These are phyloP conservation scores for Diacarnus erythraeanus DNA, from an alignment of 37 sponge, comb jelly and placozoan genomes.

Conservation along the genomic window DNA sequence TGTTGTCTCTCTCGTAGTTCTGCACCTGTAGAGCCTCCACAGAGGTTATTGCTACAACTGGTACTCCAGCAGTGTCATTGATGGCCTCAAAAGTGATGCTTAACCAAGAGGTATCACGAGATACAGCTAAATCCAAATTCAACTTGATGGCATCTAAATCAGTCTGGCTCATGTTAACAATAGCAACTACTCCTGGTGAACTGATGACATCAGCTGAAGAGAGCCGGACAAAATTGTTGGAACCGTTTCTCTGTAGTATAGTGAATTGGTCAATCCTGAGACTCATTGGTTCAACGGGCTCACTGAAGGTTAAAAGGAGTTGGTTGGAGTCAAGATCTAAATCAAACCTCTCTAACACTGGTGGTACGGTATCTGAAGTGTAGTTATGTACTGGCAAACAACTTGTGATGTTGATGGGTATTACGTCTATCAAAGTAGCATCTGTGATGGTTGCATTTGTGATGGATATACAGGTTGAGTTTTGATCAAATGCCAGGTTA, in stretches of 20 bases:
- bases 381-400: conserved; percentile 12
- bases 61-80: conserved; percentile 63
- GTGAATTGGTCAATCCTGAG: conserved; percentile 52
- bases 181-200: conserved; percentile 28
- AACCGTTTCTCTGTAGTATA: conserved; percentile 37
- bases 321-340: conserved; percentile 55
- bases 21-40: conserved; percentile 29
- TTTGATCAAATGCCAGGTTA: conserved; percentile 51
- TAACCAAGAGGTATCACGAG: conserved; percentile 50
- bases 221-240: conserved; percentile 43
- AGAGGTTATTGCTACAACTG: conserved; percentile 18
- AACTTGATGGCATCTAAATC: conserved; percentile 68
- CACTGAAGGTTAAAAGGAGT: conserved; percentile 70
- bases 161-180: conserved; percentile 29
- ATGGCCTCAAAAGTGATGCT: conserved; percentile 45
- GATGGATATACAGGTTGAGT: conserved; percentile 38
- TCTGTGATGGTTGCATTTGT: conserved; percentile 27
- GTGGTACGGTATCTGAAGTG: conserved; percentile 48
- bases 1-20: conserved; percentile 40
- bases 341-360: conserved; percentile 49
- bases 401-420: not conserved
- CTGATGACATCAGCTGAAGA: conserved; percentile 28
- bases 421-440: conserved; percentile 14
- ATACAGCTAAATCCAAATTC: conserved; percentile 38
- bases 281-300: conserved; percentile 70